A percentile compares a stretch with the other conserved stretches of the same genome.
phyloP scores from a whole-genome alignment of 1,140 invertebrate species.

The Trachymyrmex septentrionalis region DNA sequence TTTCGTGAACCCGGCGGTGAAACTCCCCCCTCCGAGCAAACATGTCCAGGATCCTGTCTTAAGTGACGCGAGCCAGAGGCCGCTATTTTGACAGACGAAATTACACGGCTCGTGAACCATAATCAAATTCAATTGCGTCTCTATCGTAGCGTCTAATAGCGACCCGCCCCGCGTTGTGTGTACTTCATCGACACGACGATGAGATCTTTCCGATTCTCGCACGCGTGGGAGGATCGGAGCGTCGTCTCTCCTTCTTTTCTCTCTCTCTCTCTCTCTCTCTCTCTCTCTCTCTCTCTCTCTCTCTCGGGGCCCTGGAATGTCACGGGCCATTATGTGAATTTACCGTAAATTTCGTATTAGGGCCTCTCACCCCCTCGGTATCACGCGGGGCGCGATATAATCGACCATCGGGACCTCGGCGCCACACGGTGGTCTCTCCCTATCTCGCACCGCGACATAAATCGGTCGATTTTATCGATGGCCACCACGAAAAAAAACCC shows the following conservation, averaged over 20 bases:
- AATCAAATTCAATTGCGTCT: conserved; percentile 82
- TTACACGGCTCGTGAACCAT: conserved; percentile 73
- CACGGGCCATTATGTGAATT: conserved; percentile 76
- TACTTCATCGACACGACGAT: conserved; percentile 40
- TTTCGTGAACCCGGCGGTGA: conserved; percentile 17
- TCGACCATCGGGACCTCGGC: conserved; percentile 28
- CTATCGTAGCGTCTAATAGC: conserved; percentile 70
- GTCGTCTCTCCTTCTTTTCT: background rate
- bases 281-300: conserved; percentile 56
- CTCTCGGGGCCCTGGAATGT: conserved; percentile 69
- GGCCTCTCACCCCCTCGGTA: conserved; percentile 22
- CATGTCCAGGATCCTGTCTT: conserved; percentile 45
- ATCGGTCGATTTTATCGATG: conserved; percentile 64
- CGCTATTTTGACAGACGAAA: conserved; percentile 80
- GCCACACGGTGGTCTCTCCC: conserved; percentile 61
- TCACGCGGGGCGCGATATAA: conserved; percentile 51
- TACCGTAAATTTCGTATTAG: conserved; percentile 77
- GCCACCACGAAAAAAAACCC: conserved; percentile 41
- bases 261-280: conserved; percentile 69
- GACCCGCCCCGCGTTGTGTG: background rate
- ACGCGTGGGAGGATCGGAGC: conserved; percentile 70
- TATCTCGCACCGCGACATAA: conserved; percentile 48
- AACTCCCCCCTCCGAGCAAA: conserved; percentile 60
- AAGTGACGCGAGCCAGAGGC: conserved; percentile 53
- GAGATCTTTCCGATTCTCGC: conserved; percentile 32